These are phyloP conservation scores for Meandrina meandrites DNA, from an alignment of 92 coral and sea anemone species.

Conservation along the genomic window DNA sequence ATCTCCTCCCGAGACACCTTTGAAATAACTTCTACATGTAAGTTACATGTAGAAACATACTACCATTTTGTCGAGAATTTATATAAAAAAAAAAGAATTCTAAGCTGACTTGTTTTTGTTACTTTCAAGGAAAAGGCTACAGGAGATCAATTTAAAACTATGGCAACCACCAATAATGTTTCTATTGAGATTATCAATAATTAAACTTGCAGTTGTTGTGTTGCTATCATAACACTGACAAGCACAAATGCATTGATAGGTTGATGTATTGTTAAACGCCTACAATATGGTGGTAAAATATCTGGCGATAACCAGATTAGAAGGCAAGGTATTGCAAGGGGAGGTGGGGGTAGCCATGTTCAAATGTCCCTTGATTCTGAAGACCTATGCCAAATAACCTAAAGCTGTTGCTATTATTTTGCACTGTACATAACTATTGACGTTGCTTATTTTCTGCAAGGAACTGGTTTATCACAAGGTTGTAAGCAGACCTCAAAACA, in stretches of 20 bases:
- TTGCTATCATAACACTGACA: slow-evolving; percentile 14
- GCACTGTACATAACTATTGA: not conserved
- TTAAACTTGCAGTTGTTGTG: not conserved
- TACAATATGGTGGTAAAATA: not conserved
- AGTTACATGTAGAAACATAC: not conserved
- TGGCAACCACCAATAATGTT: slow-evolving; percentile 13
- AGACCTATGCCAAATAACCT: not conserved
- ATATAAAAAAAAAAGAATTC: no score
- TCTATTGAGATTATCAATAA: not conserved
- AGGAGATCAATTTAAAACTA: slow-evolving; percentile 10
- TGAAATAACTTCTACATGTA: no score
- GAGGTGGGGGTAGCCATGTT: not conserved
- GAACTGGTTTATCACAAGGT: slow-evolving; percentile 1
- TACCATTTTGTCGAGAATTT: not conserved
- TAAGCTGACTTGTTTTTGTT: no score
- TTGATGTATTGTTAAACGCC: not conserved
- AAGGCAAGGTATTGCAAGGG: no score
- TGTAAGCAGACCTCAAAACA: not conserved
- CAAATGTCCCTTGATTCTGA: not conserved
- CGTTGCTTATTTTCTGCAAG: not conserved
- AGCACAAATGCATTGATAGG: not conserved
- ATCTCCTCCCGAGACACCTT: no score
- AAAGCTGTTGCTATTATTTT: not conserved
- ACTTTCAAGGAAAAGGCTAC: slow-evolving; percentile 1
- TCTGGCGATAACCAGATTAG: not conserved